phyloP scores from a whole-genome alignment of 2,797 vertebrate species.

The Philypnodon macrostomus region DNA sequence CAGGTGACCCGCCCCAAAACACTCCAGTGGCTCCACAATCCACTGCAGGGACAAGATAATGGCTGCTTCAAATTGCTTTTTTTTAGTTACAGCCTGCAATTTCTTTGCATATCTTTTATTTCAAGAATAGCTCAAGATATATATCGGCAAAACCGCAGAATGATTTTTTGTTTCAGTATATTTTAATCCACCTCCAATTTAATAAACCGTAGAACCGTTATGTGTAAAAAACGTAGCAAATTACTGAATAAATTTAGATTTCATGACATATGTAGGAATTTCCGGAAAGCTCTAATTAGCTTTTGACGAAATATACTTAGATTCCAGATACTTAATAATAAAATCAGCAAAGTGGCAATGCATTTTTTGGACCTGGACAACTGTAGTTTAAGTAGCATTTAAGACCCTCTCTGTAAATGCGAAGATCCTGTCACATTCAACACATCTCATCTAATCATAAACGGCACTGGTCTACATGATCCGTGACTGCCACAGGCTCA shows the following conservation, averaged over 20 bases:
- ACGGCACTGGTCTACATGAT: slow-evolving; percentile 17
- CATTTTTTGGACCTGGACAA: too few species aligned
- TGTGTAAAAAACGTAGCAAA: slow-evolving; percentile 9
- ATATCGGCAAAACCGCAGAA: background rate
- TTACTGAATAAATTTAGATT: too few species aligned
- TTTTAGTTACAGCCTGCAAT: slow-evolving; percentile 8
- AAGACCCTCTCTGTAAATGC: too few species aligned
- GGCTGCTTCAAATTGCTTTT: slow-evolving; percentile 12
- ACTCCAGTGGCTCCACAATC: slow-evolving; percentile 21
- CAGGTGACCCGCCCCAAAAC: slow-evolving; percentile 12
- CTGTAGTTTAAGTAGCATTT: too few species aligned
- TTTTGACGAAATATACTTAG: too few species aligned
- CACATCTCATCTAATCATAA: slow-evolving; percentile 19
- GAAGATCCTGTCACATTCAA: slow-evolving; percentile 20
- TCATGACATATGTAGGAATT: too few species aligned
- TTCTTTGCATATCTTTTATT: slow-evolving; percentile 1
- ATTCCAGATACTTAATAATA: too few species aligned
- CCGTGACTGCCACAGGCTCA: background rate
- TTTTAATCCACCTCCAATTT: too few species aligned
- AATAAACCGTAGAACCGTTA: too few species aligned
- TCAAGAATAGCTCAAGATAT: slow-evolving; percentile 7
- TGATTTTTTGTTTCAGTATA: too few species aligned
- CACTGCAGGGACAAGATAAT: slow-evolving; percentile 14
- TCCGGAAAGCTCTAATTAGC: too few species aligned
- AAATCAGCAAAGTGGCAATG: too few species aligned